Evolutionary conservation across 37 sponge, comb jelly and placozoan species (phyloP).

Genomic region (Geodia barretti): DNA sequence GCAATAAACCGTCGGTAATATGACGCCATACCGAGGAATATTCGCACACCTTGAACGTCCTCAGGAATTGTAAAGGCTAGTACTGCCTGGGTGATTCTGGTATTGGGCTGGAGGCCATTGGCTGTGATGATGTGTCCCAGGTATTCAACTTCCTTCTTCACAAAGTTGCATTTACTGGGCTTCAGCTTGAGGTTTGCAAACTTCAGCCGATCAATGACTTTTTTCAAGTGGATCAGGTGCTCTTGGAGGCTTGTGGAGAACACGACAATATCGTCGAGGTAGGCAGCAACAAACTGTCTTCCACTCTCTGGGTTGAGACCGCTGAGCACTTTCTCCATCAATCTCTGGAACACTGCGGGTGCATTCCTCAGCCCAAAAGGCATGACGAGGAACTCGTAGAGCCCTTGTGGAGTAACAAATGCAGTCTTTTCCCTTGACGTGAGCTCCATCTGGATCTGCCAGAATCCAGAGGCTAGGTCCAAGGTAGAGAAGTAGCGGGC

Average conservation of each 20-base stretch:
- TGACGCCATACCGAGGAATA: conserved; percentile 13
- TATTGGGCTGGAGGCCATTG: conserved; percentile 4
- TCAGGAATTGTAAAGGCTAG: neutral
- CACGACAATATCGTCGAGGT: conserved; percentile 49
- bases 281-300: conserved; percentile 37
- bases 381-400: conserved; percentile 72
- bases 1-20: conserved; percentile 30
- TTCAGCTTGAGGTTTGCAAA: conserved; percentile 14
- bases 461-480: conserved; percentile 66
- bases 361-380: conserved; percentile 64
- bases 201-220: conserved; percentile 7
- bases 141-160: conserved; percentile 27
- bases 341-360: conserved; percentile 61
- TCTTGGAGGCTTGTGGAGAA: conserved; percentile 44
- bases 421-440: conserved; percentile 57
- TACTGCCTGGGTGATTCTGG: neutral
- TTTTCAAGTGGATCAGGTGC: conserved; percentile 17
- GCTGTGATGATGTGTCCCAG: conserved; percentile 21
- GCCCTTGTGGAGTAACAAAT: conserved; percentile 40
- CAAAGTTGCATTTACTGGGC: conserved; percentile 34
- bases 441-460: conserved; percentile 52
- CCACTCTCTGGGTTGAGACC: conserved; percentile 47
- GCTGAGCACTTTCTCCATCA: conserved; percentile 39
- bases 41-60: neutral
- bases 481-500: conserved; percentile 45